Conservation (phyloP, 2,797 vertebrate species). For the Crossoptilon crossoptilon region DNA sequence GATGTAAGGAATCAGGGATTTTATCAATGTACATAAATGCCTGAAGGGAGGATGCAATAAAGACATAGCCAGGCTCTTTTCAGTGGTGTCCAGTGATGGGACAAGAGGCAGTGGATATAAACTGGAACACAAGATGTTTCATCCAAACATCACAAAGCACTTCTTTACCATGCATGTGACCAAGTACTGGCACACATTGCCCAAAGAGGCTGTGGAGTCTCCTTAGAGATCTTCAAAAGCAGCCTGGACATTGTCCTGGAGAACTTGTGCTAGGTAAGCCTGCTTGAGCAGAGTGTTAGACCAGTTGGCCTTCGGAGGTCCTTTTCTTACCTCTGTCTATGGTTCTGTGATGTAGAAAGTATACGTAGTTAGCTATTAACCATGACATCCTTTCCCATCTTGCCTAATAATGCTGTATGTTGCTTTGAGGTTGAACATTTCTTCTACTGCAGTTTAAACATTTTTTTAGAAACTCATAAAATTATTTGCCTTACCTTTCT, state of each 20-base stretch:
- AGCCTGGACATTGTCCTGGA: neutral
- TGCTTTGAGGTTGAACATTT: neutral
- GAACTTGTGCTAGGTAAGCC: neutral
- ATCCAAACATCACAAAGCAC: neutral
- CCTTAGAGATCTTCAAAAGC: neutral
- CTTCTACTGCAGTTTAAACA: neutral
- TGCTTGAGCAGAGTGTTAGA: neutral
- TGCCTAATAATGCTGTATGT: rapidly evolving
- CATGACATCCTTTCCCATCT: neutral
- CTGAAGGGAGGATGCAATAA: neutral
- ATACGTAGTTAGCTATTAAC: neutral
- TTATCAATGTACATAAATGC: neutral
- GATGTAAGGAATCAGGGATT: neutral
- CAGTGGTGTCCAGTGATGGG: neutral
- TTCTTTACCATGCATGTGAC: neutral
- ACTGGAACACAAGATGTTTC: neutral
- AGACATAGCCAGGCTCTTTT: neutral
- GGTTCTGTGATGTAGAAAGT: neutral
- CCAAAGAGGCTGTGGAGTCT: neutral
- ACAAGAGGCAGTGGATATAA: neutral
- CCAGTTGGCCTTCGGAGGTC: neutral
- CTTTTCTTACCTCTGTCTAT: neutral
- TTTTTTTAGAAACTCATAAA: neutral
- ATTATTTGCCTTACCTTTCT: neutral
- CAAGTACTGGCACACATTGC: neutral